Evolutionary conservation across 2,888 invertebrate species (phyloP), one percentile per base, ranked within the genome.

Genomic region (Patella depressa): DNA sequence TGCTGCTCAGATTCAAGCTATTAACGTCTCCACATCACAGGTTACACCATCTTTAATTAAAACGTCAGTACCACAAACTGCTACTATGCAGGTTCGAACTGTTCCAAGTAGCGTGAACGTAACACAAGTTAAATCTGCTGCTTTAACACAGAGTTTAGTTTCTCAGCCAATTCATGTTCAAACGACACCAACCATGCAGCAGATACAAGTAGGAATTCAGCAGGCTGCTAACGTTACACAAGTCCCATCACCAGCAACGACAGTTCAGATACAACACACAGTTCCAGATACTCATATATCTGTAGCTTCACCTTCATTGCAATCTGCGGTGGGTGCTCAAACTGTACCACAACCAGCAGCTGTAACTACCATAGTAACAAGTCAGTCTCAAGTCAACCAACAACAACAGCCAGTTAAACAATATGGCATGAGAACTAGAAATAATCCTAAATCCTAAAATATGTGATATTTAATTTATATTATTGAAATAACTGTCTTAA

Each of bases 381-480:
- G 78, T 57, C 80, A 77, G 53, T 79, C 83, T 15, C 79, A 83
- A 76, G 71, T 82, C 17, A 78, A 76, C 65, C 74, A 79, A 53
- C 82, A 80, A n/a, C 74, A 81, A 1, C 81, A 81, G 72, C 77
- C 81, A 1, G 53, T 75, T 9, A 75, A 78, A 17, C 85, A 86
- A 3, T 89, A 89, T 79, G 85, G 88, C 59, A 89, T 90, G 88
- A 87, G 89, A 76, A 86, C 88, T 45, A 81, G 90, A 72, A 89
- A 88, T 75, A 86, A 86, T 72, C 85, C 85, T 3, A 87, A 88
- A 82, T 86, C 86, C 71, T 85, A 85, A 77, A n/a, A 34, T 71
- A 19, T 59, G 24, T 71, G 15, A 29, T 19, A 19, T 12, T 19
- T 19, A 65, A 65, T 65, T 65, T 65, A n/a, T 19, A 65, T 19